Percentiles rank a stretch among this genome's conserved stretches.
phyloP scores from a whole-genome alignment of 2,113 vertebrate species.

The Condylura cristata region DNA sequence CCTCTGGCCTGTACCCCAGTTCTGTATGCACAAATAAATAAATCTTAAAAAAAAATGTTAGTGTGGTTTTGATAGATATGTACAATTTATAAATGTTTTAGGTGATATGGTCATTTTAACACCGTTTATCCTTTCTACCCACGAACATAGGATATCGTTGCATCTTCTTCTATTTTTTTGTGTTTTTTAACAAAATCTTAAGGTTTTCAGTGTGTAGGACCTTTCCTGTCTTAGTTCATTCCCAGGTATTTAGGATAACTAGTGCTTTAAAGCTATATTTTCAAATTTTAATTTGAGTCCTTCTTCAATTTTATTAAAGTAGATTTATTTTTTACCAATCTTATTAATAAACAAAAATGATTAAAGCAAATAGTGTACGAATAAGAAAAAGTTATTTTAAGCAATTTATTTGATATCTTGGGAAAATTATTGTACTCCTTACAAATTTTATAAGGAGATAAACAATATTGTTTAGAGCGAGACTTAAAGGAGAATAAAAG shows the following conservation, averaged over 20 bases:
- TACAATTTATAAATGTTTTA: too few relatives aligned
- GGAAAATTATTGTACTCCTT: background rate
- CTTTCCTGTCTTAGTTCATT: background rate
- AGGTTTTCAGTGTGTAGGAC: too few relatives aligned
- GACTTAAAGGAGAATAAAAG: background rate
- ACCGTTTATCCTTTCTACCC: too few relatives aligned
- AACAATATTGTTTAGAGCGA: background rate
- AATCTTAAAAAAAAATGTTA: too few relatives aligned
- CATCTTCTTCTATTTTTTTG: too few relatives aligned
- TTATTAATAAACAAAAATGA: conserved; percentile 22
- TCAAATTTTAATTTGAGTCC: background rate
- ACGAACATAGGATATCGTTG: too few relatives aligned
- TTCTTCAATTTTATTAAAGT: background rate
- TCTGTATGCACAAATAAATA: too few relatives aligned
- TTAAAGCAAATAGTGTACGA: background rate
- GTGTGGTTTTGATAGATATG: too few relatives aligned
- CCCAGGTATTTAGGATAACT: background rate
- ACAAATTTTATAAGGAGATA: background rate
- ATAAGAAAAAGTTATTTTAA: conserved; percentile 27
- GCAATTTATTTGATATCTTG: background rate
- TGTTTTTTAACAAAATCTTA: too few relatives aligned
- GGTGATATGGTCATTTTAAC: too few relatives aligned
- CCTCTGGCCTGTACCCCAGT: too few relatives aligned
- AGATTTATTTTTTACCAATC: background rate
- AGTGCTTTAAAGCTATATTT: background rate